Evolutionary conservation across 2,797 vertebrate species (phyloP).

Genomic region (Sparus aurata): DNA sequence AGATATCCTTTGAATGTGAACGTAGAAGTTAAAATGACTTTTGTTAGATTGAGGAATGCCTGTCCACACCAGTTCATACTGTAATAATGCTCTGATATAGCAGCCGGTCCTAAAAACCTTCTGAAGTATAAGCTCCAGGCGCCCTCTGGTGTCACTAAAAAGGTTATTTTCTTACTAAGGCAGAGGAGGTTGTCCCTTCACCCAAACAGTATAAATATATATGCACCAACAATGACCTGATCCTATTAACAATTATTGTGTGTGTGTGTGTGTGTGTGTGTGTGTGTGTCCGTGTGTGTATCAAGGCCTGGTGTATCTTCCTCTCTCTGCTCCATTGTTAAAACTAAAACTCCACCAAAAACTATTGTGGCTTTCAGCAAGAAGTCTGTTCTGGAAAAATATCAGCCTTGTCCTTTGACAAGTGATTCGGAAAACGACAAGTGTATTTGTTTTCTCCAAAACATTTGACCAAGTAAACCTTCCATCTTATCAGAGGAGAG

Average conservation of each 20-base stretch:
- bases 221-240: neutral
- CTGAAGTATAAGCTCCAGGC: constrained; percentile 5
- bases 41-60: neutral
- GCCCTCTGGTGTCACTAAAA: constrained; percentile 43
- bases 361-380: neutral
- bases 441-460: neutral
- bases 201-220: no score
- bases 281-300: neutral
- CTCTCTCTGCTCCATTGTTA: neutral
- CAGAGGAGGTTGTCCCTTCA: neutral
- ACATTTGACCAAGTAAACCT: neutral
- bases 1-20: neutral
- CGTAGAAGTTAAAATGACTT: neutral
- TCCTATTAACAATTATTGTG: neutral
- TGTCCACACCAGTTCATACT: neutral
- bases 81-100: no score
- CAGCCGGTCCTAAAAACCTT: neutral
- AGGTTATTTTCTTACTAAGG: neutral
- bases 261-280: neutral
- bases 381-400: neutral
- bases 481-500: neutral
- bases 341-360: no score
- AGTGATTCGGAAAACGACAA: neutral
- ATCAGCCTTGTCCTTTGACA: neutral
- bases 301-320: neutral